Conservation (phyloP, 2,113 vertebrate genomes). For the Ginglymostoma cirratum region DNA sequence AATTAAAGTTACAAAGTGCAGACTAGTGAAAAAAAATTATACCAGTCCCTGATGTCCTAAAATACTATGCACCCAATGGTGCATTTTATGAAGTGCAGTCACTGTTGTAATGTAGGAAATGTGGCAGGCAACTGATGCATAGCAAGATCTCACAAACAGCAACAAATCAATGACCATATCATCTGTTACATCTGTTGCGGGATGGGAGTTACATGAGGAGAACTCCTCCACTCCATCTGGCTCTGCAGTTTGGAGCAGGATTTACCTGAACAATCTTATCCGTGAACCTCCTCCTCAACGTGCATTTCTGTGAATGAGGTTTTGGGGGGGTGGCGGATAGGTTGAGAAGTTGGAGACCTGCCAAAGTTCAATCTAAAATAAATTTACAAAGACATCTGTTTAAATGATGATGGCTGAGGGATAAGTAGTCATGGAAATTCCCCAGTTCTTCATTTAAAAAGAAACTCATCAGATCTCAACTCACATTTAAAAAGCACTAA, state of each 20-base stretch:
- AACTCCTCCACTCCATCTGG: not conserved
- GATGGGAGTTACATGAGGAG: not conserved
- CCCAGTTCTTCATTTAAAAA: not conserved
- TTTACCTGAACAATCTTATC: not conserved
- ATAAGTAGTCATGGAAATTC: not conserved
- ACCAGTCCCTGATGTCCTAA: not conserved
- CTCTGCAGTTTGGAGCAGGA: not conserved
- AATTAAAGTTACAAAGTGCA: not conserved
- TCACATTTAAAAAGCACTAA: not conserved
- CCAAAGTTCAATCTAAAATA: not conserved
- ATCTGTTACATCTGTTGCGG: not conserved
- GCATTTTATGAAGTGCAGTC: not conserved
- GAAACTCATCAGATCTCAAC: not conserved
- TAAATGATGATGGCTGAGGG: not conserved
- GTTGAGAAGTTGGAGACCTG: no score
- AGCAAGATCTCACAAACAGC: not conserved
- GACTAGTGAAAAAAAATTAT: not conserved
- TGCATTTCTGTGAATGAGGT: not conserved
- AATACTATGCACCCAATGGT: not conserved
- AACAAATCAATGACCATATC: not conserved
- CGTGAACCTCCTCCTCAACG: not conserved
- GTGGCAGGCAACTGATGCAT: not conserved
- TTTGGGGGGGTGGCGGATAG: no score
- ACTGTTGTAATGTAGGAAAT: not conserved
- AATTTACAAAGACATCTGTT: not conserved